Evolutionary conservation across 2,113 vertebrate species (phyloP).

Genomic region (Eidolon helvum): DNA sequence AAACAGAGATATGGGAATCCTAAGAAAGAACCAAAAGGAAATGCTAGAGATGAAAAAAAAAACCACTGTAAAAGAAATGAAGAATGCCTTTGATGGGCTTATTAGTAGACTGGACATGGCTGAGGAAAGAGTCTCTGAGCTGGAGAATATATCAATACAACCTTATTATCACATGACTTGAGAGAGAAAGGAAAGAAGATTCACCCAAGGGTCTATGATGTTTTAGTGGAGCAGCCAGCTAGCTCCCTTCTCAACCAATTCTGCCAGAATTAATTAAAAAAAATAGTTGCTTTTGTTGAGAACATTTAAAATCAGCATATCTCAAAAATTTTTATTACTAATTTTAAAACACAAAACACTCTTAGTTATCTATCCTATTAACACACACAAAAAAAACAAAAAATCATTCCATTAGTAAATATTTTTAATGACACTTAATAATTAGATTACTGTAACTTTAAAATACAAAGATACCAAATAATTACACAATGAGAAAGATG

Average conservation of each 20-base stretch:
- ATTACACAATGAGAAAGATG: background rate
- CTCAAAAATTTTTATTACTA: background rate
- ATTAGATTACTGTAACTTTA: background rate
- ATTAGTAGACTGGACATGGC: too few relatives aligned
- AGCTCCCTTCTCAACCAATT: background rate
- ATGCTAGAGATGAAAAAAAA: too few relatives aligned
- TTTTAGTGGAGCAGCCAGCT: background rate
- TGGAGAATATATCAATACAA: too few relatives aligned
- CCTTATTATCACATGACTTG: background rate
- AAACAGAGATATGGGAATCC: too few relatives aligned
- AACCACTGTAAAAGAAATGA: too few relatives aligned
- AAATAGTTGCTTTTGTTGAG: constrained; percentile 27
- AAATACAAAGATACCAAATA: background rate
- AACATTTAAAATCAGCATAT: background rate
- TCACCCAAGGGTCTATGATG: background rate
- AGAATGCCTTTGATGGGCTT: too few relatives aligned
- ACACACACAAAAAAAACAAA: background rate
- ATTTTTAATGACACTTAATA: background rate
- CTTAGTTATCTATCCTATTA: background rate
- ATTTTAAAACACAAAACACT: background rate
- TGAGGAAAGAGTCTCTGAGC: too few relatives aligned
- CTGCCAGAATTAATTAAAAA: constrained; percentile 5
- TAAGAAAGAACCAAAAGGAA: too few relatives aligned
- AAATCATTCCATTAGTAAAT: background rate
- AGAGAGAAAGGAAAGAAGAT: background rate